Conservation (phyloP, 1,140 invertebrate genomes). For the Drosophila ambigua region DNA sequence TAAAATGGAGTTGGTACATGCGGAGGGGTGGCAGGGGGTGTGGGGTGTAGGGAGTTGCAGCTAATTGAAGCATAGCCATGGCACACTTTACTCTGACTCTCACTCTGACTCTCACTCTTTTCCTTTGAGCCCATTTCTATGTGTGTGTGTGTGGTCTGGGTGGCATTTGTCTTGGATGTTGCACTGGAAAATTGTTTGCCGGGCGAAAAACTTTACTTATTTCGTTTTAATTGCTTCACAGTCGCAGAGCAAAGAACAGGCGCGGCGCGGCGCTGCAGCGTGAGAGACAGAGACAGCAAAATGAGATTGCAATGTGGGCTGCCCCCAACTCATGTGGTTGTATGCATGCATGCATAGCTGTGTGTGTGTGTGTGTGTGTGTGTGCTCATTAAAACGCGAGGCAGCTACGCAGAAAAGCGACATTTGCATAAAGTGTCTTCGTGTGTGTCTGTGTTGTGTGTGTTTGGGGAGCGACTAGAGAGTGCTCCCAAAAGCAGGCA, state of each 20-base stretch:
- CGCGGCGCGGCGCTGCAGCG: not conserved
- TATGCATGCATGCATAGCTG: slow-evolving; percentile 10
- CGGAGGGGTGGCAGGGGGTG: no score
- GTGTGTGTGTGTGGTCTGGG: slow-evolving; percentile 3
- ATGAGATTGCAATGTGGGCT: no score
- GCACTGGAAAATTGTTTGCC: slow-evolving; percentile 44
- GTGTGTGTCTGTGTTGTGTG: slow-evolving; percentile 15
- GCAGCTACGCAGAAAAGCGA: slow-evolving; percentile 74
- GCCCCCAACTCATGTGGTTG: slow-evolving; percentile 3
- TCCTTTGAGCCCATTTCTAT: not conserved
- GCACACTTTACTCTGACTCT: not conserved
- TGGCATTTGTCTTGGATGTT: slow-evolving; percentile 26
- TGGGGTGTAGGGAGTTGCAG: not conserved
- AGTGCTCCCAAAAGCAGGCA: slow-evolving; percentile 57
- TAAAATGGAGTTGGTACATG: not conserved
- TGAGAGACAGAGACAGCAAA: slow-evolving; percentile 4
- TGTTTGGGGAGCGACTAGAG: not conserved
- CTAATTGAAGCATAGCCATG: slow-evolving; percentile 6
- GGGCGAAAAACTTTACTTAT: slow-evolving; percentile 55
- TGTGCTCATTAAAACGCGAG: slow-evolving; percentile 76
- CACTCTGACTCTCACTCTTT: not conserved
- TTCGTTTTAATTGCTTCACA: slow-evolving; percentile 72
- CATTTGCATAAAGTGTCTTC: slow-evolving; percentile 68
- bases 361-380: slow-evolving; percentile 14
- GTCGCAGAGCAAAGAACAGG: slow-evolving; percentile 27